Conservation (phyloP, 2,113 vertebrate species). For the Trachemys scripta region DNA sequence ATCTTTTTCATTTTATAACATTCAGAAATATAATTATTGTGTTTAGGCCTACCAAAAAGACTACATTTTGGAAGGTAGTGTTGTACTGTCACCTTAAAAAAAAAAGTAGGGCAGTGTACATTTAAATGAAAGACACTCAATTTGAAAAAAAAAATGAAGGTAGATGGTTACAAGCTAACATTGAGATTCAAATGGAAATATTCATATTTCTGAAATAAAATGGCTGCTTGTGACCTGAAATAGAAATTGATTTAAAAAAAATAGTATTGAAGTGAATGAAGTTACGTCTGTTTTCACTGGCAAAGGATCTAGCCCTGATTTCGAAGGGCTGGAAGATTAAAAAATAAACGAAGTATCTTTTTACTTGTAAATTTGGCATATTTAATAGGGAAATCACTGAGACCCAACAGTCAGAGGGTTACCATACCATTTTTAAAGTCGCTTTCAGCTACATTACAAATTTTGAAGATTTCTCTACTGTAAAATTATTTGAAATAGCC, state of each 20-base stretch:
- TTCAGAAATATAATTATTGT: not conserved
- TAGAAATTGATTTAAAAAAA: not conserved
- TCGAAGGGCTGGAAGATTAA: not conserved
- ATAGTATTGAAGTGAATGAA: not conserved
- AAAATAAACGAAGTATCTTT: not conserved
- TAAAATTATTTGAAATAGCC: fast-evolving
- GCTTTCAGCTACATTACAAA: not conserved
- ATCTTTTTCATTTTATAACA: constrained; percentile 27
- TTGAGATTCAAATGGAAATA: not conserved
- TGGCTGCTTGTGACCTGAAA: not conserved
- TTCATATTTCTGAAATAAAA: not conserved
- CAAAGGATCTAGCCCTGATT: not conserved
- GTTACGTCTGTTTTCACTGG: not conserved
- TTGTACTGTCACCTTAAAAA: not conserved
- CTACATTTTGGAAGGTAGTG: not conserved
- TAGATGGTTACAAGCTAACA: not conserved
- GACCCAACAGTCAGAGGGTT: not conserved
- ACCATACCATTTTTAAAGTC: not conserved
- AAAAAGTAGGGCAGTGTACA: not conserved
- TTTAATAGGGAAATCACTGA: not conserved
- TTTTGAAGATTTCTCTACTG: not conserved
- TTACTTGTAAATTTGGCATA: not conserved
- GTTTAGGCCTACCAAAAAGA: not conserved
- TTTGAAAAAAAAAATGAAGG: not conserved
- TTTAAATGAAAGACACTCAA: not conserved